Evolutionary conservation across 1,140 invertebrate genomes (phyloP).

Genomic region (Drepana arcuata): DNA sequence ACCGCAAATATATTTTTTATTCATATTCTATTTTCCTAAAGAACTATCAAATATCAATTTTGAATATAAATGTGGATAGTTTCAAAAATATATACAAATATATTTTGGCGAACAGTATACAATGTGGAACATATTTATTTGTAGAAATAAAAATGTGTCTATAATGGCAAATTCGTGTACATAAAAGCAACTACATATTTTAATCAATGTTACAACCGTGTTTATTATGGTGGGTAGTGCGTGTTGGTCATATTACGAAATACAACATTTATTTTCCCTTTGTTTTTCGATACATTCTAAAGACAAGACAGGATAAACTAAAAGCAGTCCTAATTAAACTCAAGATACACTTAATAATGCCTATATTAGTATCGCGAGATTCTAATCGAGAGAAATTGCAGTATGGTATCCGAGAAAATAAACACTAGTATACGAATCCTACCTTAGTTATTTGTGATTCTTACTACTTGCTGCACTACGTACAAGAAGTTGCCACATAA

Average conservation of each 20-base stretch:
- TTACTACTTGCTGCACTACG: constrained; percentile 8
- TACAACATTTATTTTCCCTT: too few relatives aligned
- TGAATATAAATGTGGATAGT: constrained; percentile 47
- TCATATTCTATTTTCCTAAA: constrained; percentile 19
- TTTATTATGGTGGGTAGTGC: too few relatives aligned
- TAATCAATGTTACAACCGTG: too few relatives aligned
- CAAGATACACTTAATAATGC: constrained; percentile 7
- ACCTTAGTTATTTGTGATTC: too few relatives aligned
- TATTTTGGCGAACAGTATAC: constrained; percentile 56
- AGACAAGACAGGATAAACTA: constrained; percentile 1
- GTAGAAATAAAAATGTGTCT: too few relatives aligned
- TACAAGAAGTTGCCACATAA: constrained; percentile 48
- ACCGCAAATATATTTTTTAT: constrained; percentile 9
- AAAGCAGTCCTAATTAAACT: background rate
- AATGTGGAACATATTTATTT: constrained; percentile 1
- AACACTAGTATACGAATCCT: too few relatives aligned
- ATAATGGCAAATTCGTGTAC: constrained; percentile 50
- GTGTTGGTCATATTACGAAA: too few relatives aligned
- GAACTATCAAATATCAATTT: constrained; percentile 27
- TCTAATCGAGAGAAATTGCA: too few relatives aligned
- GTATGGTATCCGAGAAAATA: too few relatives aligned
- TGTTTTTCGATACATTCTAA: too few relatives aligned
- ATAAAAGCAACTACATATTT: constrained; percentile 16
- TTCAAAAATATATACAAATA: constrained; percentile 69
- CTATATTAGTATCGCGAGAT: too few relatives aligned